phyloP scores from a whole-genome alignment of 2,888 invertebrate species.

The Mesochorus sp. region DNA sequence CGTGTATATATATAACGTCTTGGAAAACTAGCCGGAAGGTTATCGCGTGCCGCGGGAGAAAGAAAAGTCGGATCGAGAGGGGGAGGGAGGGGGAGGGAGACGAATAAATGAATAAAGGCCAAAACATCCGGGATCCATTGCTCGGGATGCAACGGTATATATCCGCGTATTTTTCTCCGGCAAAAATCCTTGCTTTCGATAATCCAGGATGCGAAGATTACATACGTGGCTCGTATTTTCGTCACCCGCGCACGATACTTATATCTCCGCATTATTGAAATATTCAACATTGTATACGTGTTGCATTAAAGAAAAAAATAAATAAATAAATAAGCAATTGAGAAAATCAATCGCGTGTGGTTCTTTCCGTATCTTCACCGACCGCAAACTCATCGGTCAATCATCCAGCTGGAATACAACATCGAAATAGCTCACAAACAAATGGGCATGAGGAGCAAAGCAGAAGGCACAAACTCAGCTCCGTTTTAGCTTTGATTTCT shows the following conservation, averaged over 20 bases:
- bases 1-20: background rate
- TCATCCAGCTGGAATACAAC: background rate
- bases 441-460: no score
- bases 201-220: no score
- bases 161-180: no score
- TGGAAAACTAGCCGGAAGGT: constrained; percentile 65
- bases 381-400: constrained; percentile 23
- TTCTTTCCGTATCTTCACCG: no score
- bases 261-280: background rate
- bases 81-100: background rate
- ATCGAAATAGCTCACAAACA: no score
- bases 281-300: background rate
- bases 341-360: constrained; percentile 19
- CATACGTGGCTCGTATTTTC: constrained; percentile 34
- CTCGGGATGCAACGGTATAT: constrained; percentile 46
- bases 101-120: constrained; percentile 6
- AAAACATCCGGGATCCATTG: constrained; percentile 32
- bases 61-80: constrained; percentile 54
- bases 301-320: background rate
- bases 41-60: constrained; percentile 61
- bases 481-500: no score
- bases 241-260: no score
- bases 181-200: no score
- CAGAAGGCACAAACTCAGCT: no score
- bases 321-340: no score